These are phyloP conservation scores for Conomelus anceps DNA, from an alignment of 2,888 invertebrate species.

Conservation along the genomic window DNA sequence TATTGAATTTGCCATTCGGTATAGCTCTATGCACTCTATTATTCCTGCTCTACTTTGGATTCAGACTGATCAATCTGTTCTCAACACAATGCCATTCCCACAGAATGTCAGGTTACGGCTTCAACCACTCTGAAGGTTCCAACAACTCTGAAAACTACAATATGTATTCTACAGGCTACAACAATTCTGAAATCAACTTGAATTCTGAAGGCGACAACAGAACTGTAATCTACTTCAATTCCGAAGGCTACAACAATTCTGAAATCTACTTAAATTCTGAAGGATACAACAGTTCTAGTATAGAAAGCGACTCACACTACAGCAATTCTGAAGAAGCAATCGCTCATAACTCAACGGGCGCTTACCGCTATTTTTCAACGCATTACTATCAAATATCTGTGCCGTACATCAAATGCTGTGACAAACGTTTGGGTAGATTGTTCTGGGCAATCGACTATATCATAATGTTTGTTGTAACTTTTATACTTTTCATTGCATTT, in stretches of 20 bases:
- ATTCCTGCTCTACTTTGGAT: neutral
- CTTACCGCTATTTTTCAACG: neutral
- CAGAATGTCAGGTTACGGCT: no score
- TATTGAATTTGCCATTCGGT: neutral
- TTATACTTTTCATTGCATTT: neutral
- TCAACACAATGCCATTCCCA: no score
- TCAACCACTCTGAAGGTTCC: no score
- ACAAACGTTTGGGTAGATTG: neutral
- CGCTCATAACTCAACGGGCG: neutral
- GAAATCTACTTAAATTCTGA: no score
- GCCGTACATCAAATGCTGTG: neutral
- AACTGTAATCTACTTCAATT: neutral
- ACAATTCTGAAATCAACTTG: no score
- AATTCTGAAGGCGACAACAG: no score
- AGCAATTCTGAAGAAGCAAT: no score
- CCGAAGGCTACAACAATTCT: neutral
- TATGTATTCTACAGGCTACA: neutral
- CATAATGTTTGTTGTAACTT: neutral
- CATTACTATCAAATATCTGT: neutral
- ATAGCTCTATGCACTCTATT: neutral
- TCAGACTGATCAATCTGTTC: neutral
- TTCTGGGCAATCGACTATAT: neutral
- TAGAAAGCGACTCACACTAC: neutral
- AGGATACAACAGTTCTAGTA: no score
- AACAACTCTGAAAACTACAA: neutral